Evolutionary conservation across 2,113 vertebrate genomes (phyloP).

Genomic region (Triplophysa rosa): DNA sequence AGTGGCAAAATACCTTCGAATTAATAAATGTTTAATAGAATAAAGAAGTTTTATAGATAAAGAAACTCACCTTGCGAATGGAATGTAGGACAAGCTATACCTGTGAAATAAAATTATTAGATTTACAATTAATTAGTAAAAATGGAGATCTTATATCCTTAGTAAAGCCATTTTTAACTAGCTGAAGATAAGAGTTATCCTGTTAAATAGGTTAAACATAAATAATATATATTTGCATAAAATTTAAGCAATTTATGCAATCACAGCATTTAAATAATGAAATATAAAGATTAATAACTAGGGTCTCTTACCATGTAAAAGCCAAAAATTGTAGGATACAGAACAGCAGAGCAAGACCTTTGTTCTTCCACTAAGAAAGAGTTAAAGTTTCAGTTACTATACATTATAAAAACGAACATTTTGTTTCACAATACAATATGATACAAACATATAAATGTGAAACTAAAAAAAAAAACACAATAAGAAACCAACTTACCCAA

Average conservation of each 20-base stretch:
- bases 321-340: slow-evolving; percentile 88
- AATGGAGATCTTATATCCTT: too few relatives aligned
- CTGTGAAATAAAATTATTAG: too few relatives aligned
- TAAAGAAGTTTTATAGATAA: neutral
- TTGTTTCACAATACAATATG: neutral
- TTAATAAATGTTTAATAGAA: too few relatives aligned
- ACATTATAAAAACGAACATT: neutral
- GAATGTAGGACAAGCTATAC: slow-evolving; percentile 58
- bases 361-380: slow-evolving; percentile 77
- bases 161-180: too few relatives aligned
- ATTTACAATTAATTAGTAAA: too few relatives aligned
- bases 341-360: slow-evolving; percentile 82
- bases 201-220: neutral
- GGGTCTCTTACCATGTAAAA: slow-evolving; percentile 81
- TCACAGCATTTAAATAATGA: neutral
- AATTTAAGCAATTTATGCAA: neutral
- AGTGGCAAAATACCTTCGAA: too few relatives aligned
- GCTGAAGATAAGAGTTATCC: too few relatives aligned
- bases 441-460: neutral
- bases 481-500: slow-evolving; percentile 75
- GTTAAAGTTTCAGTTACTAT: neutral
- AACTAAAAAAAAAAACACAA: neutral
- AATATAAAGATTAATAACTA: neutral
- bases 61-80: slow-evolving; percentile 54
- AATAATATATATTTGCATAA: too few relatives aligned